Evolutionary conservation across 2,113 vertebrate genomes (phyloP).

Genomic region (Siphamia tubifer): DNA sequence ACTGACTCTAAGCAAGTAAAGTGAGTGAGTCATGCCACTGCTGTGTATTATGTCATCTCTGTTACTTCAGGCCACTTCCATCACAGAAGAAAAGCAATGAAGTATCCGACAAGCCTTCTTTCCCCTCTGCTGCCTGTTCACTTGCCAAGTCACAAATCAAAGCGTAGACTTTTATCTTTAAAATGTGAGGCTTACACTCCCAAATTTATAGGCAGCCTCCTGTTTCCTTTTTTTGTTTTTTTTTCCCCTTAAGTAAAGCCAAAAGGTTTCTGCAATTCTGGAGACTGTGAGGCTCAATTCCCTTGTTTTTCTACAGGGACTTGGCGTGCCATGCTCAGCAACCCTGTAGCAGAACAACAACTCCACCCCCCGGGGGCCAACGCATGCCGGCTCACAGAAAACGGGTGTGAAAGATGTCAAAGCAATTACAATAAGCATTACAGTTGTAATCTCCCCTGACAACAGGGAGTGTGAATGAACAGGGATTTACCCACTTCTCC

Average conservation of each 20-base stretch:
- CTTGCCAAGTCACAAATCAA: not conserved
- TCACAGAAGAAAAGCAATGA: not conserved
- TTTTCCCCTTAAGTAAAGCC: conserved; percentile 22
- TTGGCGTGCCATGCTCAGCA: conserved; percentile 7
- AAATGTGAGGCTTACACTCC: not conserved
- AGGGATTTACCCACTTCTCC: conserved; percentile 14
- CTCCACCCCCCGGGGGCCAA: conserved; percentile 25
- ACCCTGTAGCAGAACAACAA: conserved; percentile 31
- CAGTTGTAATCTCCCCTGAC: conserved; percentile 62
- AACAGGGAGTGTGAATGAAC: conserved; percentile 54
- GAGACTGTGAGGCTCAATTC: conserved; percentile 13
- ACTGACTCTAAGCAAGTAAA: too few relatives aligned
- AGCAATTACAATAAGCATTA: conserved; percentile 74
- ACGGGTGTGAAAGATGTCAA: conserved; percentile 75
- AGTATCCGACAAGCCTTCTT: too few relatives aligned
- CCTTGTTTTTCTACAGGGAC: conserved; percentile 29
- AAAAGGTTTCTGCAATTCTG: conserved; percentile 23
- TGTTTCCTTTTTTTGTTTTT: conserved; percentile 1
- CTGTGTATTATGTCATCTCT: too few relatives aligned
- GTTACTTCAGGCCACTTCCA: too few relatives aligned
- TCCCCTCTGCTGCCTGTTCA: not conserved
- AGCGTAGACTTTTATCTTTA: not conserved
- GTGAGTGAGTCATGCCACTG: too few relatives aligned
- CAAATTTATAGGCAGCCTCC: not conserved
- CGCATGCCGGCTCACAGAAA: conserved; percentile 45